These are phyloP conservation scores for Xenops minutus DNA, from an alignment of 2,797 vertebrate species.

Conservation along the genomic window DNA sequence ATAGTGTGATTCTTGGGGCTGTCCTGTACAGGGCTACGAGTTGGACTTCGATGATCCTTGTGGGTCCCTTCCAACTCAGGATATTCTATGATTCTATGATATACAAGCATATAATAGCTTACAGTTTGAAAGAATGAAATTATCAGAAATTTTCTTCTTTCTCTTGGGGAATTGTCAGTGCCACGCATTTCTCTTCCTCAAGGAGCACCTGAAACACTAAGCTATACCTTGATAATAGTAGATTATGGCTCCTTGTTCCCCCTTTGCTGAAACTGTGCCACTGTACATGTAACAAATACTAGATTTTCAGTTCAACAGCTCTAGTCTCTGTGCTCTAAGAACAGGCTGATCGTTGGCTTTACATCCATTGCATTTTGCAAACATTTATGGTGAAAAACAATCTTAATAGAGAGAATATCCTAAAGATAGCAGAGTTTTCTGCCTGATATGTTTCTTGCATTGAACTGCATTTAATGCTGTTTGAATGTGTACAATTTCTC, in stretches of 20 bases:
- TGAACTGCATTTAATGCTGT: not conserved
- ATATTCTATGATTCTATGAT: not conserved
- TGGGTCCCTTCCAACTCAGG: not conserved
- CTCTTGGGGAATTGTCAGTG: not conserved
- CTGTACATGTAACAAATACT: not conserved
- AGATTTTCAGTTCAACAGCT: not conserved
- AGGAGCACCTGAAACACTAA: not conserved
- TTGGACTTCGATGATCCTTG: not conserved
- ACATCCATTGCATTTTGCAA: not conserved
- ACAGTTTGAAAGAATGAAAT: not conserved
- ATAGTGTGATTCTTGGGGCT: not conserved
- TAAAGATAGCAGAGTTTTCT: not conserved
- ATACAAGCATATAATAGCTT: not conserved
- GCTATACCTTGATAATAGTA: not conserved
- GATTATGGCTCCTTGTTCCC: not conserved
- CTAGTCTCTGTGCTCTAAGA: not conserved
- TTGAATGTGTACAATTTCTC: constrained; percentile 31
- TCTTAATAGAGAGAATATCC: not conserved
- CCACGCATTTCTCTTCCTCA: not conserved
- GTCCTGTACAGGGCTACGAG: not conserved
- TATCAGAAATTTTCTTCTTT: not conserved
- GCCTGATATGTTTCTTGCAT: not conserved
- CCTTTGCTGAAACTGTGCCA: not conserved
- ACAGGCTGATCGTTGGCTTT: not conserved
- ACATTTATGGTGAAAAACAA: not conserved